Evolutionary conservation across 2,113 vertebrate genomes (phyloP).

Genomic region (human): DNA sequence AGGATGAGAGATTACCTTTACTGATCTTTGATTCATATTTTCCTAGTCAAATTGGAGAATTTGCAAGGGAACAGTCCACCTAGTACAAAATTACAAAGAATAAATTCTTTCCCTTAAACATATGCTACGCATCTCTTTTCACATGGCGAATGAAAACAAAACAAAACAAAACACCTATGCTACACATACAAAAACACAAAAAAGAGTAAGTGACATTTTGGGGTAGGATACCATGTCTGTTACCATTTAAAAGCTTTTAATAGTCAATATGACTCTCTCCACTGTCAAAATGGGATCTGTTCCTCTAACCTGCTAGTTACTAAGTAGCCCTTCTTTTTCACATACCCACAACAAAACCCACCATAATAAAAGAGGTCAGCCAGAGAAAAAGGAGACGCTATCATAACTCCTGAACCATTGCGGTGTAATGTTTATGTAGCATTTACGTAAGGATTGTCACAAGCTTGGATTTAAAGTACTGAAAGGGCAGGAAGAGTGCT

Average conservation of each 20-base stretch:
- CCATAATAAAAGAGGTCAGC: not conserved
- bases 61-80: not conserved
- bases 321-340: not conserved
- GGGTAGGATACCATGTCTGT: not conserved
- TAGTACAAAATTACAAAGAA: conserved; percentile 9
- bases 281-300: not conserved
- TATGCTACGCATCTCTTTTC: not conserved
- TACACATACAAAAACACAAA: not conserved
- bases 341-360: not conserved
- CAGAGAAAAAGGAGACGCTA: not conserved
- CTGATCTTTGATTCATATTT: not conserved
- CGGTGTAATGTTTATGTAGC: not conserved
- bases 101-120: conserved; percentile 18
- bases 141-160: too few relatives aligned
- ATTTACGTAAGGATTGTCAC: not conserved
- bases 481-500: not conserved
- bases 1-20: not conserved
- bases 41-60: not conserved
- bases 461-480: not conserved
- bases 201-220: not conserved
- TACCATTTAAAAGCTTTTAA: not conserved
- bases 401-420: not conserved
- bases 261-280: not conserved
- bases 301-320: not conserved
- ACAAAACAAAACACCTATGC: too few relatives aligned